A percentile compares a stretch with the other conserved stretches of the same genome.
phyloP scores from a whole-genome alignment of 2,797 vertebrate genomes.

The Avahi laniger region DNA sequence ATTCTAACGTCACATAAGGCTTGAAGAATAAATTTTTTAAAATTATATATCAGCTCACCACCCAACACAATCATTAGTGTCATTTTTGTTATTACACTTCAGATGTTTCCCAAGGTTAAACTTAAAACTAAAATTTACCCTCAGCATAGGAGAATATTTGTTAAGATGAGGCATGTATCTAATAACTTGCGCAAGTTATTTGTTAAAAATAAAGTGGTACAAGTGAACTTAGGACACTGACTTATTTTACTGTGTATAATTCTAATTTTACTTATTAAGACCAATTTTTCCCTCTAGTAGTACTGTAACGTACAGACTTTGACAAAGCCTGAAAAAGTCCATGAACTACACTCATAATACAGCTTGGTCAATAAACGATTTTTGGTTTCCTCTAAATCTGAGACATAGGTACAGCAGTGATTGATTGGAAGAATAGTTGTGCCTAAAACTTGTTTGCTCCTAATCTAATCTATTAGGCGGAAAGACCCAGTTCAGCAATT shows the following conservation, averaged over 20 bases:
- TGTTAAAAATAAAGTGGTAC: neutral
- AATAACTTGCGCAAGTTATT: constrained; percentile 12
- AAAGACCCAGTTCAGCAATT: constrained; percentile 40
- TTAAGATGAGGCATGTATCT: neutral
- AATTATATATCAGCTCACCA: neutral
- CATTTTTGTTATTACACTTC: neutral
- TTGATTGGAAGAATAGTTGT: neutral
- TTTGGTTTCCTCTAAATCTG: constrained; percentile 4
- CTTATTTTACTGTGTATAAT: constrained; percentile 9
- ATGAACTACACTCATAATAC: neutral
- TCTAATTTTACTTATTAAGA: constrained; percentile 20
- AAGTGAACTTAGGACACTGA: neutral
- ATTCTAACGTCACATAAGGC: constrained; percentile 10
- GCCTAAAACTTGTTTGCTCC: constrained; percentile 31
- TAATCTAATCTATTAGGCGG: constrained; percentile 6
- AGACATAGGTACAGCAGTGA: neutral
- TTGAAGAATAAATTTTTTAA: constrained; percentile 13
- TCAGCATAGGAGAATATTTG: neutral
- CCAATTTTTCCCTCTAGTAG: neutral
- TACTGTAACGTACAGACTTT: neutral
- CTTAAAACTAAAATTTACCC: neutral
- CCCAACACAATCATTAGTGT: neutral
- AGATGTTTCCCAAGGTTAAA: constrained; percentile 32
- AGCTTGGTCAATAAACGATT: neutral
- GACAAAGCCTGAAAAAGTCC: neutral